A percentile compares a stretch with the other conserved stretches of the same genome.
phyloP scores from a whole-genome alignment of 2,113 vertebrate genomes.

The Notechis scutatus region DNA sequence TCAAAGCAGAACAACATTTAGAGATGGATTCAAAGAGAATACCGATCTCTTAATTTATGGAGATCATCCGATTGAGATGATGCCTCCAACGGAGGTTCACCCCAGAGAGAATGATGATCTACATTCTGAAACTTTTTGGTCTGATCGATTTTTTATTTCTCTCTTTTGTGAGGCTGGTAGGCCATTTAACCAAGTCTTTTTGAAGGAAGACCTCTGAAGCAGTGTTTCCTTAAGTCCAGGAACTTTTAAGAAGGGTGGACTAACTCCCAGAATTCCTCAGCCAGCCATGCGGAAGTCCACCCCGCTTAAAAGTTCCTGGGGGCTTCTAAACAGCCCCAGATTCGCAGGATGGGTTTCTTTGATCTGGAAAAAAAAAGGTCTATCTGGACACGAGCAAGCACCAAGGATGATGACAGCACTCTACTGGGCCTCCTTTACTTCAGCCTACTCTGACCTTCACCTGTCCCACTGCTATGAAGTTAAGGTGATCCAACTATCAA shows the following conservation, averaged over 20 bases:
- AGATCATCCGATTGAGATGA: neutral
- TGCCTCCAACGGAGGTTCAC: no score
- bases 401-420: fast-evolving
- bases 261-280: neutral
- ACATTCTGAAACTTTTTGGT: neutral
- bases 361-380: neutral
- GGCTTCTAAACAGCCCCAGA: neutral
- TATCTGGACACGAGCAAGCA: no score
- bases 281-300: no score
- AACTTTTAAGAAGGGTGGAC: neutral
- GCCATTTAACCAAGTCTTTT: neutral
- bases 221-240: neutral
- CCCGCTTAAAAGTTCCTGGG: no score
- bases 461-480: neutral
- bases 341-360: neutral
- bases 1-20: neutral
- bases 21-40: neutral
- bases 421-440: neutral
- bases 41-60: neutral
- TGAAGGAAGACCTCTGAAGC: neutral
- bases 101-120: neutral
- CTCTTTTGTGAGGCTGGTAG: neutral
- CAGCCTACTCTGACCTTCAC: neutral
- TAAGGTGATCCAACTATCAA: neutral
- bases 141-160: neutral